phyloP scores from a whole-genome alignment of 1,140 invertebrate genomes.

The Pseudomyrmex concolor region DNA sequence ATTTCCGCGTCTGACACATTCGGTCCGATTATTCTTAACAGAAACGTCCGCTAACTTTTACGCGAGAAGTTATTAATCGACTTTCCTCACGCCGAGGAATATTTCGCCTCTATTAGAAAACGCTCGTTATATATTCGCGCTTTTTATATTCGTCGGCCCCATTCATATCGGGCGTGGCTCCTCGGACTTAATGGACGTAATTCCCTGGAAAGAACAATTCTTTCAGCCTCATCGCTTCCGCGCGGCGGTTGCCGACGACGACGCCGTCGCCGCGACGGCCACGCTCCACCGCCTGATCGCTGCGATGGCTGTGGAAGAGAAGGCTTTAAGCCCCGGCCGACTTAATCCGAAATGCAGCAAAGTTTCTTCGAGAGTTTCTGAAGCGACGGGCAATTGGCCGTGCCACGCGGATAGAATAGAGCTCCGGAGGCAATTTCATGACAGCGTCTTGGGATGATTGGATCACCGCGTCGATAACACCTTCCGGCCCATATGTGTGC shows the following conservation, averaged over 20 bases:
- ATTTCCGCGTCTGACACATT: slow-evolving; percentile 24
- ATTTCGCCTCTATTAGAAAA: slow-evolving; percentile 37
- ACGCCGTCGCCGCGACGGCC: slow-evolving; percentile 52
- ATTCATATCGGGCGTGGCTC: slow-evolving; percentile 34
- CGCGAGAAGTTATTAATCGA: slow-evolving; percentile 56
- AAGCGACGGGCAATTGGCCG: slow-evolving; percentile 77
- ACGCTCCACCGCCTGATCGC: slow-evolving; percentile 62
- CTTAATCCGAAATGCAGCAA: slow-evolving; percentile 79
- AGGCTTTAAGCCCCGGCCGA: slow-evolving; percentile 68
- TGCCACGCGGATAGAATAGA: slow-evolving; percentile 79
- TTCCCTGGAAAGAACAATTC: slow-evolving; percentile 69
- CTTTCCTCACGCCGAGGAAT: slow-evolving; percentile 8
- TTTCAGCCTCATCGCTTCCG: slow-evolving; percentile 67
- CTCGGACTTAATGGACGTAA: slow-evolving; percentile 62
- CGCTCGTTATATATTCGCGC: slow-evolving; percentile 28
- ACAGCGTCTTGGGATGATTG: slow-evolving; percentile 82
- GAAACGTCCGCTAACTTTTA: slow-evolving; percentile 46
- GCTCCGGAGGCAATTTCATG: slow-evolving; percentile 80
- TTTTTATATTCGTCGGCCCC: slow-evolving; percentile 34
- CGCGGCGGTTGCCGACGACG: slow-evolving; percentile 6
- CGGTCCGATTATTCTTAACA: slow-evolving; percentile 49
- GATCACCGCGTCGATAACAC: slow-evolving; percentile 80
- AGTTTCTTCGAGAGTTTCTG: slow-evolving; percentile 74
- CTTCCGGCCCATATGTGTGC: slow-evolving; percentile 57
- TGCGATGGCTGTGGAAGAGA: slow-evolving; percentile 24